Conservation (phyloP, 2,888 invertebrate genomes). For the Heliconius charithonia region DNA sequence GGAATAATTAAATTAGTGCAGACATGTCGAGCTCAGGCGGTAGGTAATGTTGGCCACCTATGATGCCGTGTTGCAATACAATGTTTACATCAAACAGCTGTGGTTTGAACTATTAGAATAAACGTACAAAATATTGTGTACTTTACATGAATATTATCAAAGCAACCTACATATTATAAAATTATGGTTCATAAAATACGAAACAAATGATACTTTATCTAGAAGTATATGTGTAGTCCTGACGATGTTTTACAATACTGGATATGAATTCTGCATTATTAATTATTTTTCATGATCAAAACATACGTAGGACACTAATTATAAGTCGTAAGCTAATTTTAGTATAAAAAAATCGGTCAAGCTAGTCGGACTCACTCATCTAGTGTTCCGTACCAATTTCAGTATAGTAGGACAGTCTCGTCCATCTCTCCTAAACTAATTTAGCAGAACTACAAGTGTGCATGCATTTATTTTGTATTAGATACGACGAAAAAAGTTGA, state of each 20-base stretch:
- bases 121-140: not conserved
- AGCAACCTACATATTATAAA: not conserved
- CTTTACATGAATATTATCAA: not conserved
- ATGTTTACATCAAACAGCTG: constrained; percentile 36
- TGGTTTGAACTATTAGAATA: constrained; percentile 7
- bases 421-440: no score
- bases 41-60: constrained; percentile 60
- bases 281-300: not conserved
- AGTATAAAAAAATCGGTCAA: not conserved
- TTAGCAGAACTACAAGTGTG: no score
- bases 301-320: no score
- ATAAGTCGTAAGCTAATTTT: not conserved
- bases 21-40: constrained; percentile 66
- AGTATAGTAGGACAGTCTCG: no score
- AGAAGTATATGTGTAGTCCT: not conserved
- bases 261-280: not conserved
- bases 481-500: no score
- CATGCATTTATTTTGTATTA: no score
- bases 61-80: constrained; percentile 48
- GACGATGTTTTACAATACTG: not conserved
- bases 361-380: no score
- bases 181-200: no score
- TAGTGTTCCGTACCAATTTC: no score
- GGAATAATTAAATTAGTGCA: constrained; percentile 80
- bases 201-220: no score